These are phyloP conservation scores for Rhyacophila brunnea DNA, from an alignment of 1,140 invertebrate species.

Conservation along the genomic window DNA sequence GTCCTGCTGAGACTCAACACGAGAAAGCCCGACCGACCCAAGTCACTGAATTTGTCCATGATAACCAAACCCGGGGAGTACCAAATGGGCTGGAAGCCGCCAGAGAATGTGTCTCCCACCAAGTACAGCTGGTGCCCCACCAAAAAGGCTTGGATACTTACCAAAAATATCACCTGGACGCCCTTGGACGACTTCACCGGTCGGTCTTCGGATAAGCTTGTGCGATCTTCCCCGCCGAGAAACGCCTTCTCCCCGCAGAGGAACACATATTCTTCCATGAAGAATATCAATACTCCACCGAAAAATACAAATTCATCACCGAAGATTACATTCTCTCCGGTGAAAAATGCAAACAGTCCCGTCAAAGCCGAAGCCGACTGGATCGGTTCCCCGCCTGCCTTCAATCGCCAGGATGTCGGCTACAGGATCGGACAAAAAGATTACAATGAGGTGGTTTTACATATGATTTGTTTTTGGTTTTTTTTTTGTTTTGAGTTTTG, in stretches of 20 bases:
- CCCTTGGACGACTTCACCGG: too few species aligned
- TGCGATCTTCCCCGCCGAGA: too few species aligned
- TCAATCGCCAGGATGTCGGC: neutral
- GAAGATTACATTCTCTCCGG: neutral
- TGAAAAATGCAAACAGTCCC: neutral
- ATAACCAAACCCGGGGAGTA: neutral
- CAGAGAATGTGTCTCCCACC: too few species aligned
- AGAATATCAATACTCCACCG: neutral
- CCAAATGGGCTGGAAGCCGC: neutral
- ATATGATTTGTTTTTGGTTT: neutral
- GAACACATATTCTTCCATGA: too few species aligned
- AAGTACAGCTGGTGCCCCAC: too few species aligned
- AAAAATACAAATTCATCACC: neutral
- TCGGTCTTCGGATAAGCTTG: too few species aligned
- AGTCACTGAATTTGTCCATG: slow-evolving; percentile 31
- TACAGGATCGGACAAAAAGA: slow-evolving; percentile 1
- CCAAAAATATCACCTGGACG: too few species aligned
- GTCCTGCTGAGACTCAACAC: neutral
- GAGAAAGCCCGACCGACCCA: slow-evolving; percentile 14
- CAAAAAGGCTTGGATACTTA: too few species aligned
- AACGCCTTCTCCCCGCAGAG: too few species aligned
- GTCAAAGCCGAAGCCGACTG: neutral
- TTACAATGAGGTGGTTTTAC: slow-evolving; percentile 18
- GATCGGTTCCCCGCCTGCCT: neutral
- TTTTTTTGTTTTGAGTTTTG: slow-evolving; percentile 1